These are phyloP conservation scores for Felis catus DNA, from an alignment of 2,113 vertebrate species.

Conservation along the genomic window DNA sequence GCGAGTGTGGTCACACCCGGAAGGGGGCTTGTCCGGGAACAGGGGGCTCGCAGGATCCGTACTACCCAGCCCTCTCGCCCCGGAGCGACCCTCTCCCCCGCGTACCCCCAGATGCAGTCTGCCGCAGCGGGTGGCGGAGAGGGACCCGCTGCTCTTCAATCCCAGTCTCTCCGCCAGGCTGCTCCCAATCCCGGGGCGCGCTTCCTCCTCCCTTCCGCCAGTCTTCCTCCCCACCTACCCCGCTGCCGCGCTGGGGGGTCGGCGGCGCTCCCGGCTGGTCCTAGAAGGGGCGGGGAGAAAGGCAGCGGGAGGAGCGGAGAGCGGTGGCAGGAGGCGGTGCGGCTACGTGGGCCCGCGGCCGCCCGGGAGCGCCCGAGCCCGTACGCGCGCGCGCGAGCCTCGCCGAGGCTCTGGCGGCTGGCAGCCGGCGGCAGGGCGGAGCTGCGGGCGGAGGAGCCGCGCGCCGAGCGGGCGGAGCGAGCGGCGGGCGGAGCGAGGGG, in stretches of 20 bases:
- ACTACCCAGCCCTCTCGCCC: background rate
- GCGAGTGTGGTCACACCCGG: background rate
- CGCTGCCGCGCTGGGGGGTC: background rate
- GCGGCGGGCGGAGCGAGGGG: background rate
- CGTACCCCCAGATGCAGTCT: background rate
- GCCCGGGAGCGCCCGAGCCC: background rate
- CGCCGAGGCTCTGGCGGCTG: background rate
- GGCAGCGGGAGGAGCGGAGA: background rate
- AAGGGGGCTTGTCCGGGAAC: background rate
- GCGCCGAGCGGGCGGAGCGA: background rate
- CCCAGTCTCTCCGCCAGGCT: background rate
- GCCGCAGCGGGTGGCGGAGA: background rate
- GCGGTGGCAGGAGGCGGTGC: background rate
- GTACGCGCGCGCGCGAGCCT: conserved; percentile 52
- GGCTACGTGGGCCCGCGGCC: background rate
- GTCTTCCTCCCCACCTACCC: background rate
- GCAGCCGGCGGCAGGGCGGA: background rate
- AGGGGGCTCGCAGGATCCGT: background rate
- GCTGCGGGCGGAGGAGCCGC: conserved; percentile 23
- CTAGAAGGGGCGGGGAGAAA: background rate
- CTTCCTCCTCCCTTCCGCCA: background rate
- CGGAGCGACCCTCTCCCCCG: background rate
- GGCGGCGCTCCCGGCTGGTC: background rate
- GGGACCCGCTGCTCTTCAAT: background rate
- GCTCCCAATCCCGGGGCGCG: background rate